Evolutionary conservation across 2,888 invertebrate genomes (phyloP).

Genomic region (Vannuccia rotundouncinata): DNA sequence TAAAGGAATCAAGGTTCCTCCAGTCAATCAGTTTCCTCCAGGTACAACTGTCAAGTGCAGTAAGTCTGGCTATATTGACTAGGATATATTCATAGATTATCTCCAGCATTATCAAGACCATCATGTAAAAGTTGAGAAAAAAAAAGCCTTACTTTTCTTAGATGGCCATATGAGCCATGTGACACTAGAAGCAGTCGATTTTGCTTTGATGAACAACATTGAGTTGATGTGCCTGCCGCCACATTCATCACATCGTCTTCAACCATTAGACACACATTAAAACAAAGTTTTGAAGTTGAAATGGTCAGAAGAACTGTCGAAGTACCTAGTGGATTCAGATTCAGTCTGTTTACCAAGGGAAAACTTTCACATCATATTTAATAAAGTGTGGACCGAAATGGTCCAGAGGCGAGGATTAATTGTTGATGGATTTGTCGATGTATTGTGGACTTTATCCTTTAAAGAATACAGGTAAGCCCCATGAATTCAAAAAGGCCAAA

Average conservation of each 20-base stretch:
- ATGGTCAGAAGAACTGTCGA: background rate
- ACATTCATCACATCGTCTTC: background rate
- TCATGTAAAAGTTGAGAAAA: background rate
- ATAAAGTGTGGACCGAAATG: background rate
- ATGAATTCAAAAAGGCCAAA: background rate
- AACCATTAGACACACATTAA: conserved; percentile 15
- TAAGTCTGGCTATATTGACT: conserved; percentile 13
- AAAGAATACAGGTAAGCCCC: background rate
- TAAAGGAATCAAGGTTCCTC: background rate
- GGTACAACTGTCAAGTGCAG: background rate
- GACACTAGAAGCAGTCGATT: background rate
- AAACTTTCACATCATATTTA: background rate
- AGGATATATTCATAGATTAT: background rate
- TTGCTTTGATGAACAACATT: background rate
- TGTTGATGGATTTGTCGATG: background rate
- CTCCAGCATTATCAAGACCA: background rate
- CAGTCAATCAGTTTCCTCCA: background rate
- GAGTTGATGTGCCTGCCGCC: conserved; percentile 12
- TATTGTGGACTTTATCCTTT: background rate
- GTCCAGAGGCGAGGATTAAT: background rate
- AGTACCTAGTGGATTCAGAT: background rate
- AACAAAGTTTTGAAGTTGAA: background rate
- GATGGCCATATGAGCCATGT: background rate
- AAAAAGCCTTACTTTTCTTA: background rate
- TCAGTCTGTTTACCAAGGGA: background rate